Evolutionary conservation across 2,113 vertebrate genomes (phyloP).

Genomic region (Climacteris rufus): DNA sequence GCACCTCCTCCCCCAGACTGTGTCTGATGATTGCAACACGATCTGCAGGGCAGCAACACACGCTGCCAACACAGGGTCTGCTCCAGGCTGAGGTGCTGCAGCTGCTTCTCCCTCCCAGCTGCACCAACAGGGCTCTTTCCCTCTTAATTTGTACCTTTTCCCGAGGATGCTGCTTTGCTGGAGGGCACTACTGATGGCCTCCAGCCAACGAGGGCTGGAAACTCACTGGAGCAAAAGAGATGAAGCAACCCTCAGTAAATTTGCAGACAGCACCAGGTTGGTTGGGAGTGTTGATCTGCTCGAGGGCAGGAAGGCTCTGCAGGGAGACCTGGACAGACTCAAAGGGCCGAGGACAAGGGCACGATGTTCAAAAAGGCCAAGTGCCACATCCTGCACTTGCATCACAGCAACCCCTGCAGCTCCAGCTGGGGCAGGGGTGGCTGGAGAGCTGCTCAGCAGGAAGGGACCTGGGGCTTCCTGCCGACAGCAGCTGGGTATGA

Average conservation of each 20-base stretch:
- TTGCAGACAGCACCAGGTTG: background rate
- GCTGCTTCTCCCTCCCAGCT: background rate
- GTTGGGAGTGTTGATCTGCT: background rate
- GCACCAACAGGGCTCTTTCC: background rate
- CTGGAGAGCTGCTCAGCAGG: background rate
- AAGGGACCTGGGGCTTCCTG: background rate
- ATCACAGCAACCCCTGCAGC: background rate
- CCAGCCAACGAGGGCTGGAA: background rate
- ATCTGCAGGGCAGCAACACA: background rate
- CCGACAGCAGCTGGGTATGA: background rate
- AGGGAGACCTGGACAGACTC: background rate
- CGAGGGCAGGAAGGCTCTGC: background rate
- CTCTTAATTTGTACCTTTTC: background rate
- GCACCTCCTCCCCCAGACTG: background rate
- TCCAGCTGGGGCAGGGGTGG: background rate
- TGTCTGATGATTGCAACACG: background rate
- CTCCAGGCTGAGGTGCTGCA: fast-evolving
- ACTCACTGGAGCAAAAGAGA: background rate
- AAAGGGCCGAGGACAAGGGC: background rate
- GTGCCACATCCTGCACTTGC: background rate
- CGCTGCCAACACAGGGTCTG: fast-evolving
- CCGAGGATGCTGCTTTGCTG: background rate
- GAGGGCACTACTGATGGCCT: background rate
- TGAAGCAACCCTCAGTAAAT: background rate
- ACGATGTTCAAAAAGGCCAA: background rate